Evolutionary conservation across 2,113 vertebrate genomes (phyloP).

Genomic region (Stegastes partitus): DNA sequence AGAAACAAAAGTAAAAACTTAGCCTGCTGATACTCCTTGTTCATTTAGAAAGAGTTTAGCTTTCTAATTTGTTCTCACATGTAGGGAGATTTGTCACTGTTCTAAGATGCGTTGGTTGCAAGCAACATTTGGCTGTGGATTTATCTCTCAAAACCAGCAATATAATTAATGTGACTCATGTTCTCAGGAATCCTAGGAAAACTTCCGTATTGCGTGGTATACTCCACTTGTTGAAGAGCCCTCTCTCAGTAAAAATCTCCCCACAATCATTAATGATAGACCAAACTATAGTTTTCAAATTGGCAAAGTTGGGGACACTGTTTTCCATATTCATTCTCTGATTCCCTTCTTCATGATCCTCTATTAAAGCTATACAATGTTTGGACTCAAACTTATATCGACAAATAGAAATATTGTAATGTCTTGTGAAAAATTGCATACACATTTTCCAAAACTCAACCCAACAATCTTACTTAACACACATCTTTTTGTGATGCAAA

Average conservation of each 20-base stretch:
- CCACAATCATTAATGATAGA: constrained; percentile 11
- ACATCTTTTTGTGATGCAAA: too few relatives aligned
- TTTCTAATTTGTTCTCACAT: constrained; percentile 27
- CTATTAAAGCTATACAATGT: neutral
- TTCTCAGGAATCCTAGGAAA: constrained; percentile 34
- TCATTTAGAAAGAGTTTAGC: constrained; percentile 32
- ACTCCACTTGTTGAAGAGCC: constrained; percentile 8
- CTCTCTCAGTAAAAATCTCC: constrained; percentile 9
- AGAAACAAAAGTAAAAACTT: constrained; percentile 37
- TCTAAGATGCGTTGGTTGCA: constrained; percentile 37
- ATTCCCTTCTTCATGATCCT: neutral
- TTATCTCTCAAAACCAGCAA: constrained; percentile 32
- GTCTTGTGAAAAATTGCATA: too few relatives aligned
- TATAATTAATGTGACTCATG: constrained; percentile 53
- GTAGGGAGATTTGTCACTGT: constrained; percentile 48
- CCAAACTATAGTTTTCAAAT: neutral
- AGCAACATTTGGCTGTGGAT: constrained; percentile 25
- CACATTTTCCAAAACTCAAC: too few relatives aligned
- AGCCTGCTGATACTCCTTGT: constrained; percentile 39
- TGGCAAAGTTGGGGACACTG: neutral
- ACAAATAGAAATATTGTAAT: neutral
- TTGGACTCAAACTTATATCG: neutral
- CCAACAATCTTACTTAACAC: too few relatives aligned
- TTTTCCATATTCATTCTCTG: neutral
- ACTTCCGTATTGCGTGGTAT: constrained; percentile 10